These are phyloP conservation scores for Pissodes strobi DNA, from an alignment of 1,140 invertebrate genomes.

Conservation along the genomic window DNA sequence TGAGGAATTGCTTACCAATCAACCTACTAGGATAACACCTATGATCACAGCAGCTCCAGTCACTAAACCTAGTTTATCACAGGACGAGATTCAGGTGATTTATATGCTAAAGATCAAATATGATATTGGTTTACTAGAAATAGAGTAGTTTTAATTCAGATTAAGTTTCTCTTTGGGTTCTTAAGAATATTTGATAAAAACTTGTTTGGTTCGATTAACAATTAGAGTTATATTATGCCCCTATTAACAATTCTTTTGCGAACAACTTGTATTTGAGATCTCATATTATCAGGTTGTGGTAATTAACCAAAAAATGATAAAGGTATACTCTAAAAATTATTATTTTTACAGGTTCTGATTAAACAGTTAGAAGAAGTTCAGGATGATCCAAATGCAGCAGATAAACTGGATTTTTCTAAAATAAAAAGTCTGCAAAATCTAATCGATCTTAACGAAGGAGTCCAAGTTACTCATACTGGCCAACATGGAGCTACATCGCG, in stretches of 20 bases:
- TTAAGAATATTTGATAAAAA: too few species aligned
- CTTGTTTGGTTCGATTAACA: too few species aligned
- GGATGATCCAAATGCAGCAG: conserved; percentile 45
- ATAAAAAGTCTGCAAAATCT: conserved; percentile 47
- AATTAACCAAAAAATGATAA: too few species aligned
- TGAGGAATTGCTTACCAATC: conserved; percentile 43
- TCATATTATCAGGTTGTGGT: too few species aligned
- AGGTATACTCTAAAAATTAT: too few species aligned
- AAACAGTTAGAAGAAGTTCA: conserved; percentile 51
- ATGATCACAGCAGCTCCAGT: conserved; percentile 42
- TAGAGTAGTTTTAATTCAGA: too few species aligned
- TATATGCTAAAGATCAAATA: neutral
- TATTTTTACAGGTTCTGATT: conserved; percentile 35
- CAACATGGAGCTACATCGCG: conserved; percentile 39
- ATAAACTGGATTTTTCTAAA: conserved; percentile 46
- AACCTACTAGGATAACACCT: conserved; percentile 49
- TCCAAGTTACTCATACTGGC: conserved; percentile 47
- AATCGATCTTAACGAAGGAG: conserved; percentile 41
- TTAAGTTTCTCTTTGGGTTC: too few species aligned
- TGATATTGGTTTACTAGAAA: too few species aligned
- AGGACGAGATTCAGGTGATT: conserved; percentile 36
- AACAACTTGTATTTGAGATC: too few species aligned
- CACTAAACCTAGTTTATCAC: conserved; percentile 31
- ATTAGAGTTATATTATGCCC: too few species aligned
- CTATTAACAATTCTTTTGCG: too few species aligned